Evolutionary conservation across 1,140 invertebrate species (phyloP).

Genomic region (Drosophila aff.): DNA sequence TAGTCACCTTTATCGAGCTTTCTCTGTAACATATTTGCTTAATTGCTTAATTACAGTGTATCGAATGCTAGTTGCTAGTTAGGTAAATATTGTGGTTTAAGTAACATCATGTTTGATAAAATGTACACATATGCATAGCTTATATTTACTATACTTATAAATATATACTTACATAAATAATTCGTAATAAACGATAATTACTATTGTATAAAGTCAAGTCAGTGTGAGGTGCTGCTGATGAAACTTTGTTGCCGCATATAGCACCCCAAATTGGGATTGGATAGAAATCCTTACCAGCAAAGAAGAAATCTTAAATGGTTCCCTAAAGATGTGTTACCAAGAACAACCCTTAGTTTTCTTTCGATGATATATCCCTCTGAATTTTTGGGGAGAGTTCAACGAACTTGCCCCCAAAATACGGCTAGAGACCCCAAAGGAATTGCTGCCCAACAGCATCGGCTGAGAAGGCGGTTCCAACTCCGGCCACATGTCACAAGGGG

Average conservation of each 20-base stretch:
- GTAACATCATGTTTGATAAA: neutral
- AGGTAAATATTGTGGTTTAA: neutral
- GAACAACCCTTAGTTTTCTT: conserved; percentile 31
- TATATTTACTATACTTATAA: neutral
- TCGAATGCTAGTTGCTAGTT: neutral
- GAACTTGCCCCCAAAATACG: conserved; percentile 48
- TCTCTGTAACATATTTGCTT: neutral
- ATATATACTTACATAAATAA: neutral
- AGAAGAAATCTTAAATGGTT: conserved; percentile 28
- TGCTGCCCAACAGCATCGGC: conserved; percentile 8
- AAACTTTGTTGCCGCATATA: conserved; percentile 11
- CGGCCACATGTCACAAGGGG: conserved; percentile 16
- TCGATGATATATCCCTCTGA: conserved; percentile 32
- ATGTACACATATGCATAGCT: neutral
- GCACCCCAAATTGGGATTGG: neutral
- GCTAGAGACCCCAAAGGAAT: conserved; percentile 56
- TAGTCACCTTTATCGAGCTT: too few relatives aligned
- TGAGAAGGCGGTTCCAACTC: conserved; percentile 43
- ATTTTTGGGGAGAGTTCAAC: conserved; percentile 57
- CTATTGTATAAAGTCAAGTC: neutral
- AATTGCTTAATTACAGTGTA: neutral
- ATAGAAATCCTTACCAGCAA: neutral
- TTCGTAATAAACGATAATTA: conserved; percentile 18
- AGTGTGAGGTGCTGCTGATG: neutral
- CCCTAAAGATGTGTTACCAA: neutral